These are phyloP conservation scores for Myzus persicae DNA, from an alignment of 1,140 invertebrate species.

Conservation along the genomic window DNA sequence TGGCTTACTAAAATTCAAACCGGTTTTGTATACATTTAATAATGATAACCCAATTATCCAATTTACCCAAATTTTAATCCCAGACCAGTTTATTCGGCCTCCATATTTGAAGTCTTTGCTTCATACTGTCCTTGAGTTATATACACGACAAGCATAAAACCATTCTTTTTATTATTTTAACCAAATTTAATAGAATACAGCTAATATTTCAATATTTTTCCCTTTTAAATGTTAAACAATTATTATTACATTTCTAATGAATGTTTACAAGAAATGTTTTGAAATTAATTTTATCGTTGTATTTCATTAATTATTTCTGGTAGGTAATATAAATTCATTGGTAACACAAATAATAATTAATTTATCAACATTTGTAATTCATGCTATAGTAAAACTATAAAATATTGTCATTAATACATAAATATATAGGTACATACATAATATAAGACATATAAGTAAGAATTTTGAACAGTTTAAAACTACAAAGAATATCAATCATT, in stretches of 20 bases:
- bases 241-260: no score
- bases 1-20: slow-evolving; percentile 4
- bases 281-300: no score
- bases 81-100: slow-evolving; percentile 54
- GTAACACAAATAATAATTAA: no score
- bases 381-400: neutral
- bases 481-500: neutral
- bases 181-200: neutral
- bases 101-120: neutral
- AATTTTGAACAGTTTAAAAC: neutral
- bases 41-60: slow-evolving; percentile 52
- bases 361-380: no score
- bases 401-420: neutral
- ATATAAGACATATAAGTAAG: neutral
- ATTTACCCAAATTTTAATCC: slow-evolving; percentile 52
- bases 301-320: no score
- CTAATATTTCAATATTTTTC: neutral
- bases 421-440: neutral
- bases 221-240: no score
- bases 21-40: slow-evolving; percentile 16
- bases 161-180: slow-evolving; percentile 25
- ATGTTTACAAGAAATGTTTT: no score
- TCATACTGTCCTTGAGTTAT: slow-evolving; percentile 32
- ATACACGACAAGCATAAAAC: neutral
- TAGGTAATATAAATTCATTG: no score